A percentile compares a stretch with the other conserved stretches of the same genome.
Evolutionary conservation across 2,113 vertebrate species (phyloP).

Genomic region (Mirounga angustirostris): DNA sequence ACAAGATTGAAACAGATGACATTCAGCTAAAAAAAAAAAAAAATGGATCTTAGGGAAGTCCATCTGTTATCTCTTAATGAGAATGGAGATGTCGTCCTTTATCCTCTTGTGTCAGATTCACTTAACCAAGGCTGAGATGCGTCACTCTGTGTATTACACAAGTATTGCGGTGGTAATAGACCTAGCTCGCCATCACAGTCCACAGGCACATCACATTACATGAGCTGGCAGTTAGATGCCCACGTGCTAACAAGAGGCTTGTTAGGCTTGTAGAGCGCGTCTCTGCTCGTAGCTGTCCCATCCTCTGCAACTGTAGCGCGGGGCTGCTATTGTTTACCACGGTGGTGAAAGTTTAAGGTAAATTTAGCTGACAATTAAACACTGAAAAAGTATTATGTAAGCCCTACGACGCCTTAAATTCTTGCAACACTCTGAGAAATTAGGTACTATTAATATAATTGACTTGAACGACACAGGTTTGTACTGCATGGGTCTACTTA

Average conservation of each 20-base stretch:
- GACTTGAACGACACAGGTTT: background rate
- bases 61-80: constrained; percentile 65
- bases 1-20: constrained; percentile 76
- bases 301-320: fast-evolving
- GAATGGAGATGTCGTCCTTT: constrained; percentile 43
- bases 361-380: background rate
- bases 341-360: background rate
- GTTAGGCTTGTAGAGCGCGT: background rate
- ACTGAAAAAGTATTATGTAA: background rate
- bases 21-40: constrained; percentile 51
- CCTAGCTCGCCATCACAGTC: background rate
- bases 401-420: background rate
- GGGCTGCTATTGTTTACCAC: background rate
- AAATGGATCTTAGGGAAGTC: constrained; percentile 29
- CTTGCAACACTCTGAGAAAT: background rate
- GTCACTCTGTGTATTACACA: background rate
- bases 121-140: background rate
- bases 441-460: background rate
- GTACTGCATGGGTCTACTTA: background rate
- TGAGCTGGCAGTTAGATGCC: background rate
- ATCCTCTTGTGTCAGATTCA: constrained; percentile 2
- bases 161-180: background rate
- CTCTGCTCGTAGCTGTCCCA: background rate
- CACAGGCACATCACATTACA: background rate
- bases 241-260: background rate